A percentile compares a stretch with the other conserved stretches of the same genome.
phyloP scores from a whole-genome alignment of 2,797 vertebrate species.

The Poliocrania exsul region DNA sequence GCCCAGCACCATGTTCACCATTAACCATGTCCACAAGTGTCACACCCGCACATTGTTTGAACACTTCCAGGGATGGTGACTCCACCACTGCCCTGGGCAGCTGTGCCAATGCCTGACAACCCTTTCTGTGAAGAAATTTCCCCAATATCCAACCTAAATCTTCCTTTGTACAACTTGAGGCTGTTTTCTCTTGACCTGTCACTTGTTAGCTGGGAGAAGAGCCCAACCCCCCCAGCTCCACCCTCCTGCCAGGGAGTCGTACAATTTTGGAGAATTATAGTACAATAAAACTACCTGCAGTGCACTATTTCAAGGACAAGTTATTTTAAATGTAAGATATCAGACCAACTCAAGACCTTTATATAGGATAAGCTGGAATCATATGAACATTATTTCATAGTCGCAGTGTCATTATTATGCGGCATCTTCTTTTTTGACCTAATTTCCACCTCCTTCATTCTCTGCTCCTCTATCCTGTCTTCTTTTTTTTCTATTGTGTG shows the following conservation, averaged over 20 bases:
- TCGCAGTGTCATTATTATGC: conserved; percentile 36
- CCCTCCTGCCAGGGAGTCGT: background rate
- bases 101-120: background rate
- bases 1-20: background rate
- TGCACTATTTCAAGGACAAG: background rate
- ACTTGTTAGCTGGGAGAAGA: background rate
- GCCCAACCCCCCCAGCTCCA: background rate
- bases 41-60: background rate
- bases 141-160: background rate
- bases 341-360: background rate
- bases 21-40: background rate
- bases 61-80: background rate
- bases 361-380: background rate
- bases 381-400: background rate
- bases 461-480: conserved; percentile 63
- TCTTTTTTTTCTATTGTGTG: conserved; percentile 78
- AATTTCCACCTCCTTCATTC: conserved; percentile 74
- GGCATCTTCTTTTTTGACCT: conserved; percentile 74
- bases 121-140: background rate
- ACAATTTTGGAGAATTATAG: background rate
- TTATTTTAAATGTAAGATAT: conserved; percentile 41
- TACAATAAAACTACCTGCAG: conserved; percentile 35
- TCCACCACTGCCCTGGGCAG: background rate
- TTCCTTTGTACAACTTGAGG: background rate
- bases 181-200: rapidly evolving